Base-by-base conservation (phyloP, 2,797 vertebrate species). In the Ptychobarbus kaznakovi region DNA sequence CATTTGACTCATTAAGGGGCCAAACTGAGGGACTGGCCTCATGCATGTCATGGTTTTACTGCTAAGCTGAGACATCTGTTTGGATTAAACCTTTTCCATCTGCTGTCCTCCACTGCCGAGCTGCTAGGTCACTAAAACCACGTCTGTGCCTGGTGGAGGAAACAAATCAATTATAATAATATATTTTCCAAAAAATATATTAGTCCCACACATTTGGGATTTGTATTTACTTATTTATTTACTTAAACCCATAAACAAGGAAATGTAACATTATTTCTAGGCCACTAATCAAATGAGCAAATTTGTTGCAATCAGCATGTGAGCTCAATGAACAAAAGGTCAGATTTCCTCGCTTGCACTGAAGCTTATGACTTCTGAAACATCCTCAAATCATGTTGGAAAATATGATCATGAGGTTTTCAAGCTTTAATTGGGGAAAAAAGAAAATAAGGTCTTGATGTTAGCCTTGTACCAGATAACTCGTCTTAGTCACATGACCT, bases 51-150 rank as follows among this genome's bases (percentile, higher is more conserved):
- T 56, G 79, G 65, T 79, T 82, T 87, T 78, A 78, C 87, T 35
- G 72, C 70, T 87, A 83, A 87, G 15, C 70, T 78, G 49, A 87
- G 80, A 77, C 87, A 88, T 81, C 83, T 81, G 76, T 61, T 79
- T 63, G 51, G 87, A 79, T 85, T 89, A 66, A 86, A 69, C 68
- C 51, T 69, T 32, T 49, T 85, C 82, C 86, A 83, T 83, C 89
- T 88, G 87, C 56, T 80, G 70, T 69, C 28, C 81, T 88, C 51
- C 53, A n/a, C 46, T 63, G 66, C 22, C 20, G 40, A 70, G 32
- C 73, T 65, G 56, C 42, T 10, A 25, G 72, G 49, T 76, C 40
- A 44, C 18, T 77, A 20, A 53, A 76, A 40, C 63, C 63, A 58
- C 1, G n/a, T 32, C 66, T n/a, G 22, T 63, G 38, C 13, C 16